Evolutionary conservation across 2,797 vertebrate genomes (phyloP).

Genomic region (Pteronotus mesoamericanus): DNA sequence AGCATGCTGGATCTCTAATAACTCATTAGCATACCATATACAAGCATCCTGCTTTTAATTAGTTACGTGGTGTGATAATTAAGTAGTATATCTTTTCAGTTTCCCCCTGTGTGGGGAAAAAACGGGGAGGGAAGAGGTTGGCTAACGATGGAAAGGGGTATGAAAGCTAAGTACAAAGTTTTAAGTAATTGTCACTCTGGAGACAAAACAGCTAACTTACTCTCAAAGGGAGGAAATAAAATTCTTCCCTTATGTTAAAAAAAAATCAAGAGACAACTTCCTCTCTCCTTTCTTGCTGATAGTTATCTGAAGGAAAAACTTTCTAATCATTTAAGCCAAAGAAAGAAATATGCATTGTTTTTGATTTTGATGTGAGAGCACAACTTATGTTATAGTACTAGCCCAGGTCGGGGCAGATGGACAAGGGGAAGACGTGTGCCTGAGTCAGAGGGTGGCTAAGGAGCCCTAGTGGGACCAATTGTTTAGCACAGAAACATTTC

Average conservation of each 20-base stretch:
- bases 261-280: neutral
- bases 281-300: neutral
- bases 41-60: constrained; percentile 83
- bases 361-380: neutral
- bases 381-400: neutral
- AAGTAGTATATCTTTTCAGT: constrained; percentile 80
- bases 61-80: constrained; percentile 85
- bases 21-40: constrained; percentile 82
- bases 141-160: constrained; percentile 49
- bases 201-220: constrained; percentile 71
- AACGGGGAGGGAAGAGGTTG: constrained; percentile 59
- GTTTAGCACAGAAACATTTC: neutral
- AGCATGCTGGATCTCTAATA: constrained; percentile 78
- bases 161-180: constrained; percentile 72
- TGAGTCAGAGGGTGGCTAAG: neutral
- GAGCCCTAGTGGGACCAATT: neutral
- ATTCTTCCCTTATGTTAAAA: neutral
- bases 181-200: constrained; percentile 79
- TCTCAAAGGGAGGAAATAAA: constrained; percentile 51
- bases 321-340: neutral
- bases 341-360: neutral
- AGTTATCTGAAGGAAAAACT: neutral
- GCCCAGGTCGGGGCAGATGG: neutral
- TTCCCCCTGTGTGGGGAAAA: constrained; percentile 72
- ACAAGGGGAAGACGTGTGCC: neutral